Evolutionary conservation across 2,888 invertebrate genomes (phyloP).

Genomic region (Pheosia gnoma): DNA sequence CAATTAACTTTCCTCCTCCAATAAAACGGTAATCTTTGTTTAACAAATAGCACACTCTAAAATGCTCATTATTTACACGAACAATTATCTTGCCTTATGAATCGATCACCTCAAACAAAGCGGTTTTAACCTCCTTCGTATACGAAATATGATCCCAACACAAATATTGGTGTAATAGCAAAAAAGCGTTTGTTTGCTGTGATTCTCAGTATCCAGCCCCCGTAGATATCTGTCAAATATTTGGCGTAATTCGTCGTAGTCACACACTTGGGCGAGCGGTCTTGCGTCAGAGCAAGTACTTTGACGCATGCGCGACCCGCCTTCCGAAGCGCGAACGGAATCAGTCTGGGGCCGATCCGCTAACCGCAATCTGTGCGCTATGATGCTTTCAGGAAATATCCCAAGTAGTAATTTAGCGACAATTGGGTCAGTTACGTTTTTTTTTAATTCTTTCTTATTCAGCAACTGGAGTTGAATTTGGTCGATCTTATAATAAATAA

Average conservation of each 20-base stretch:
- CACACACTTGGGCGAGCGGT: slow-evolving; percentile 42
- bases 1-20: slow-evolving; percentile 31
- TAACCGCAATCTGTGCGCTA: slow-evolving; percentile 28
- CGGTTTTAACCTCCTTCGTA: slow-evolving; percentile 44
- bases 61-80: slow-evolving; percentile 37
- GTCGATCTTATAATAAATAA: no score
- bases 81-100: slow-evolving; percentile 41
- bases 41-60: slow-evolving; percentile 31
- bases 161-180: slow-evolving; percentile 41
- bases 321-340: slow-evolving; percentile 36
- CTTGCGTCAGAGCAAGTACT: slow-evolving; percentile 49
- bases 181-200: slow-evolving; percentile 45
- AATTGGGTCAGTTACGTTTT: slow-evolving; percentile 13
- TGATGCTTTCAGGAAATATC: slow-evolving; percentile 39
- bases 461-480: neutral
- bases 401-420: slow-evolving; percentile 13
- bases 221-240: slow-evolving; percentile 45
- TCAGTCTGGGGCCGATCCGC: slow-evolving; percentile 33
- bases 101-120: slow-evolving; percentile 44
- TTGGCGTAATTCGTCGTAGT: slow-evolving; percentile 38
- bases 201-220: slow-evolving; percentile 43
- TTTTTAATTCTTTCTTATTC: slow-evolving; percentile 1
- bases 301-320: slow-evolving; percentile 49
- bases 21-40: slow-evolving; percentile 32
- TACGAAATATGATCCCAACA: slow-evolving; percentile 24